These are phyloP conservation scores for Lasioglossum marginatum DNA, from an alignment of 2,888 invertebrate genomes.

Conservation along the genomic window DNA sequence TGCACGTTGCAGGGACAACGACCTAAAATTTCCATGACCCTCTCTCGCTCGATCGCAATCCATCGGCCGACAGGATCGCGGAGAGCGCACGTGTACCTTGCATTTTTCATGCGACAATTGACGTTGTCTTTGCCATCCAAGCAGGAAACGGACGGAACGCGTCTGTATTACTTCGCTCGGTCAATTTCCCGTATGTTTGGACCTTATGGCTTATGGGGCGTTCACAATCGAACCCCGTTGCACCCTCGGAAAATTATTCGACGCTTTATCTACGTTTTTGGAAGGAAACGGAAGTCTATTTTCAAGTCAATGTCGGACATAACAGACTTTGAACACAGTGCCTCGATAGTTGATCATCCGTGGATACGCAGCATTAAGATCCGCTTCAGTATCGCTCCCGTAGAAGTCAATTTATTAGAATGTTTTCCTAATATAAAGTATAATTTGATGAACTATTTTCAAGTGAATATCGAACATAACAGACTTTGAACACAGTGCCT, in stretches of 20 bases:
- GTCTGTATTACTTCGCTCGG: background rate
- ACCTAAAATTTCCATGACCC: slow-evolving; percentile 30
- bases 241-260: background rate
- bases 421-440: too few species aligned
- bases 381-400: background rate
- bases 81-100: slow-evolving; percentile 35
- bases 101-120: slow-evolving; percentile 64
- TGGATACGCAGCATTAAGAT: background rate
- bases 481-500: too few species aligned
- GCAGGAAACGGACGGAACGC: slow-evolving; percentile 6
- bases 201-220: slow-evolving; percentile 21
- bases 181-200: slow-evolving; percentile 28
- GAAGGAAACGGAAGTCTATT: background rate
- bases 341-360: background rate
- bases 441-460: too few species aligned
- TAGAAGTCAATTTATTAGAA: too few species aligned
- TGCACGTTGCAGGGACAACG: slow-evolving; percentile 27
- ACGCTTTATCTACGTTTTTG: background rate
- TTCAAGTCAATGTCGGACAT: too few species aligned
- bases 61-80: slow-evolving; percentile 11
- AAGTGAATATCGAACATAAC: too few species aligned
- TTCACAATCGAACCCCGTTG: slow-evolving; percentile 3
- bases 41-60: slow-evolving; percentile 25
- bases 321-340: background rate
- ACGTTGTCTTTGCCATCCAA: slow-evolving; percentile 38